Base-by-base conservation (phyloP, 2,113 vertebrate species). In the Bungarus multicinctus region DNA sequence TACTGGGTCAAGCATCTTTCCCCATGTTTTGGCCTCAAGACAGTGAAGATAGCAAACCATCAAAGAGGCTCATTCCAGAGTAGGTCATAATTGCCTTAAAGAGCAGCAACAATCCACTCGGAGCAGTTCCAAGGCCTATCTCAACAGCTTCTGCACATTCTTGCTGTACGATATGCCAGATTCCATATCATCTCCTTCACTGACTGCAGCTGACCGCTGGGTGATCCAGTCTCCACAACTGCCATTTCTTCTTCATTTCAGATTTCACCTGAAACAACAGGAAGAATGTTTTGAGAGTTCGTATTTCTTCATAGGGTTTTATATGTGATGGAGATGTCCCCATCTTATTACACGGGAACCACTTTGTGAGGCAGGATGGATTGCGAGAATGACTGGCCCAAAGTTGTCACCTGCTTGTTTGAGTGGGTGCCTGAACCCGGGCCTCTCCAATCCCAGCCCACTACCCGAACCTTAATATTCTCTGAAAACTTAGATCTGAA, bases 241-340 rank as follows among this genome's bases (percentile, higher is more conserved):
- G 95, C 96, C 98, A 95, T 88, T 98, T 98, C 95, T 98, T 98
- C 96, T 93, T 97, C 94, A 98, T 95, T 96, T 98, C 98, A 0
- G 96, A 97, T 90, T 98, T 97, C 27, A 98, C 98, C 98, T 98
- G 95, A 50, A 60, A 7, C 25, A 85, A 89, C 0, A 86, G 87
- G 0, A 54, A 18, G 10, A 2, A 55, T 4, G 20, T 55, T 55
- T n/a, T 58, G 45, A 50, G 43, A 27, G 10, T 39, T 30, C 30
- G 3, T 43, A 7, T 10, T 85, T 55, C 27, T 85, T 74, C 2
- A 18, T 7, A 74, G 64, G 2, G 64, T 74, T 74, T 16, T 34
- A 34, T 34, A 34, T 18, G 64, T 69, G 30, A 27, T 60, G 58
- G 58, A 60, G 25, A 69, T 69, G 30, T n/a, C 64, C 34, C 30